phyloP scores from a whole-genome alignment of 2,113 vertebrate species.

The Rhinoderma darwinii region DNA sequence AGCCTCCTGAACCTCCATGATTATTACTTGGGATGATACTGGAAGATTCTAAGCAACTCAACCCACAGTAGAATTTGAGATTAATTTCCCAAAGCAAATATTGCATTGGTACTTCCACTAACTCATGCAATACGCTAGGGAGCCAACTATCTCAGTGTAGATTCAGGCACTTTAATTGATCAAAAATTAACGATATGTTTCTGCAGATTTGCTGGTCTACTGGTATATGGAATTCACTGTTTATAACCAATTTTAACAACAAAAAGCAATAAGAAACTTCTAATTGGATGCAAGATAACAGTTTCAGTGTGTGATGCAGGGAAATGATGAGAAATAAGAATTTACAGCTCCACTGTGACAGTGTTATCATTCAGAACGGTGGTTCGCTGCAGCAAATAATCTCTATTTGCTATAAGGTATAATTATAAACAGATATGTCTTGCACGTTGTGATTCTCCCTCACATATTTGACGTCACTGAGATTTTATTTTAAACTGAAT shows the following conservation, averaged over 20 bases:
- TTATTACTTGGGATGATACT: too few species aligned
- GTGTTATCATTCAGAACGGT: neutral
- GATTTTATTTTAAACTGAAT: constrained; percentile 21
- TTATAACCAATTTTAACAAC: neutral
- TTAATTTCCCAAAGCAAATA: too few species aligned
- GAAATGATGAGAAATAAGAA: constrained; percentile 2
- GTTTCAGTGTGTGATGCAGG: neutral
- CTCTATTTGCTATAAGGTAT: neutral
- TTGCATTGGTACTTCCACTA: too few species aligned
- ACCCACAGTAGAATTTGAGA: too few species aligned
- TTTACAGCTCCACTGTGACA: constrained; percentile 3
- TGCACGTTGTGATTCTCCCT: neutral
- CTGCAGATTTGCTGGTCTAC: too few species aligned
- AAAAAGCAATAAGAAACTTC: neutral
- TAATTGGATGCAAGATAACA: neutral
- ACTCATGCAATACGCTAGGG: too few species aligned
- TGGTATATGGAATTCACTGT: too few species aligned
- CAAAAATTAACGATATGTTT: too few species aligned
- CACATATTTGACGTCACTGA: neutral
- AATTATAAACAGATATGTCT: neutral
- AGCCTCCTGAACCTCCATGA: too few species aligned
- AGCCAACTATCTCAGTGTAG: too few species aligned
- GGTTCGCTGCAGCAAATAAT: neutral
- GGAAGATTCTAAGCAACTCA: too few species aligned
- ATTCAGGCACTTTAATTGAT: too few species aligned